A percentile compares a stretch with the other conserved stretches of the same genome.
Evolutionary conservation across 1,140 invertebrate species (phyloP).

Genomic region (Nebria ingens): DNA sequence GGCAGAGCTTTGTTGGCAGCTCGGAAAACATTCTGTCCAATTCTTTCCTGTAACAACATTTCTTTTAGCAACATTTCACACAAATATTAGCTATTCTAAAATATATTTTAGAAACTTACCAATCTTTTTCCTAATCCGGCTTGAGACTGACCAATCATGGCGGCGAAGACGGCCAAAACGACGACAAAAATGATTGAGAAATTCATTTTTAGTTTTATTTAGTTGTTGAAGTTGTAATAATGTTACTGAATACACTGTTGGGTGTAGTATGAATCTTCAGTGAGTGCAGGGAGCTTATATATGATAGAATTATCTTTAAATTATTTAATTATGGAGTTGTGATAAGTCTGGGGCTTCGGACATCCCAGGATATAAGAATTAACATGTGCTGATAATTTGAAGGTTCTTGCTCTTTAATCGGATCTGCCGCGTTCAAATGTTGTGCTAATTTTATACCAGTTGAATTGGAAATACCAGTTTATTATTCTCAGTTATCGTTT

Average conservation of each 20-base stretch:
- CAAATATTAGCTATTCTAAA: background rate
- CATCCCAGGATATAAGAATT: too few species aligned
- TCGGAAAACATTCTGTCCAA: background rate
- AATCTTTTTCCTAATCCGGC: background rate
- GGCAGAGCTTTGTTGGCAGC: conserved; percentile 2
- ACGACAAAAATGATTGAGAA: background rate
- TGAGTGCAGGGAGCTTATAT: background rate
- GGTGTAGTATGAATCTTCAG: background rate
- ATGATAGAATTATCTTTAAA: background rate
- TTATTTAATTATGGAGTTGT: background rate
- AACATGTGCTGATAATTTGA: too few species aligned
- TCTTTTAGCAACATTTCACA: background rate
- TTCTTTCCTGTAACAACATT: conserved; percentile 4
- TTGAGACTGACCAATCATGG: background rate
- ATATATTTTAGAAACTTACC: background rate
- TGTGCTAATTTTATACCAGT: too few species aligned
- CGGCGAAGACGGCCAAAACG: background rate
- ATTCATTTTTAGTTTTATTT: background rate
- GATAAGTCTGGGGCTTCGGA: background rate
- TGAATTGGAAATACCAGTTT: too few species aligned
- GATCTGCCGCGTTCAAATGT: too few species aligned
- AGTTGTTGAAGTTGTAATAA: too few species aligned
- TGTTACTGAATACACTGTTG: background rate
- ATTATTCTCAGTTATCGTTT: too few species aligned
- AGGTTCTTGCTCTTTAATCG: too few species aligned